phyloP scores from a whole-genome alignment of 1,140 invertebrate species.

The Condylostylus longicornis region DNA sequence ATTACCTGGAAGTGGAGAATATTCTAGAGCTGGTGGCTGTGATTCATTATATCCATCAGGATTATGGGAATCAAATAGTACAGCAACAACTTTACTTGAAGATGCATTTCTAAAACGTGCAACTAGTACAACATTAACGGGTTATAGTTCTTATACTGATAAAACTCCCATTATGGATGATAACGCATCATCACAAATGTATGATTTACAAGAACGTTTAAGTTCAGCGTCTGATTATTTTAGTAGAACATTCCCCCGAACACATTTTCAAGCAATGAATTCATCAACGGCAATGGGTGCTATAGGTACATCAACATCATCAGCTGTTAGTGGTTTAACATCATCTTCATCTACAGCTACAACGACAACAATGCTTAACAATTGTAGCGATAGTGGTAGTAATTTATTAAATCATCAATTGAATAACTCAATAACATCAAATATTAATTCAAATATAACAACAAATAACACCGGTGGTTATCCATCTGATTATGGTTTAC shows the following conservation, averaged over 20 bases:
- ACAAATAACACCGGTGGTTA: slow-evolving; percentile 37
- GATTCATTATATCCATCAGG: slow-evolving; percentile 56
- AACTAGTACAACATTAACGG: slow-evolving; percentile 33
- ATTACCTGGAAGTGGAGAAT: slow-evolving; percentile 41
- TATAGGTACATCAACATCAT: too few species aligned
- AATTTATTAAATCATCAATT: slow-evolving; percentile 2
- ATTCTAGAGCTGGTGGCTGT: slow-evolving; percentile 45
- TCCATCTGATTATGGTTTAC: slow-evolving; percentile 62
- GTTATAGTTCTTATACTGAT: slow-evolving; percentile 39
- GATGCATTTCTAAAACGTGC: slow-evolving; percentile 36
- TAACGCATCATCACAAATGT: slow-evolving; percentile 19
- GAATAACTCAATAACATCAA: slow-evolving; percentile 20
- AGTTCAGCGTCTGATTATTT: slow-evolving; percentile 32
- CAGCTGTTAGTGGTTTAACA: too few species aligned
- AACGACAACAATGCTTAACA: slow-evolving; percentile 4
- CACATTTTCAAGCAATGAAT: slow-evolving; percentile 11
- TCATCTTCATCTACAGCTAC: slow-evolving; percentile 8
- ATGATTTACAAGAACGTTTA: slow-evolving; percentile 24
- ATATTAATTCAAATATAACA: slow-evolving; percentile 22
- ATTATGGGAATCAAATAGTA: slow-evolving; percentile 39
- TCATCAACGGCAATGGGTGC: too few species aligned
- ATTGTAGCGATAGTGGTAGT: too few species aligned
- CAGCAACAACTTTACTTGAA: slow-evolving; percentile 30
- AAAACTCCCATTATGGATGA: slow-evolving; percentile 59
- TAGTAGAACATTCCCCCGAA: slow-evolving; percentile 38